Conservation (phyloP, 2,113 vertebrate genomes). For the Bucco capensis region DNA sequence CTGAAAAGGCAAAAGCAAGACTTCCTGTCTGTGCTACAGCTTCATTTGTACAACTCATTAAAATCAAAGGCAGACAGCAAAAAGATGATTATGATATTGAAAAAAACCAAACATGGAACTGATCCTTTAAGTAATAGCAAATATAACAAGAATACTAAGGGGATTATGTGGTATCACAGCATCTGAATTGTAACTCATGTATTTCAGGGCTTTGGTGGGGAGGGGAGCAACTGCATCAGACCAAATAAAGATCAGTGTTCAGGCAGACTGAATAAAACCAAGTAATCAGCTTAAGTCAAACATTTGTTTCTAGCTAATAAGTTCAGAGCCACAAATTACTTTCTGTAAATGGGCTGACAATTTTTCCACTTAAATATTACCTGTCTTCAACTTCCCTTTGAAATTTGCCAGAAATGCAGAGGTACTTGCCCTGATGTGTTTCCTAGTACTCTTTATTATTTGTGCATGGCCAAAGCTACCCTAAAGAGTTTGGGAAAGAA, state of each 20-base stretch:
- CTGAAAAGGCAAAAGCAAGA: not conserved
- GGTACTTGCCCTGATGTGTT: slow-evolving; percentile 18
- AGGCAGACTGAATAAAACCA: not conserved
- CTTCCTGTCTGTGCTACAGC: not conserved
- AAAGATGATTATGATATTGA: not conserved
- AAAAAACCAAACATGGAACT: not conserved
- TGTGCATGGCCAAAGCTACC: slow-evolving; percentile 44
- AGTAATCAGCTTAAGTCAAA: slow-evolving; percentile 20
- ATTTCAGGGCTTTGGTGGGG: not conserved
- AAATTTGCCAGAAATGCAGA: slow-evolving; percentile 62
- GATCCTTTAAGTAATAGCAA: not conserved
- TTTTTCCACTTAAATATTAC: slow-evolving; percentile 58
- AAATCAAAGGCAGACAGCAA: not conserved
- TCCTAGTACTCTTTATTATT: slow-evolving; percentile 42
- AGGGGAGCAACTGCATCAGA: not conserved
- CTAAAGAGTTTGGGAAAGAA: slow-evolving; percentile 41
- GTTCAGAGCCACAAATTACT: slow-evolving; percentile 9
- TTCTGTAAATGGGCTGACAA: not conserved
- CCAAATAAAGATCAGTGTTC: not conserved
- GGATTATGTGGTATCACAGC: not conserved
- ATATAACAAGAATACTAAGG: not conserved
- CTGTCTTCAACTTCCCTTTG: slow-evolving; percentile 73
- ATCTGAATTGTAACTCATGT: not conserved
- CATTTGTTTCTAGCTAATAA: slow-evolving; percentile 37
- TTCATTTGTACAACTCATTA: not conserved